A percentile compares a stretch with the other conserved stretches of the same genome.
Evolutionary conservation across 2,797 vertebrate genomes (phyloP).

Genomic region (Euphonia xanthogaster): DNA sequence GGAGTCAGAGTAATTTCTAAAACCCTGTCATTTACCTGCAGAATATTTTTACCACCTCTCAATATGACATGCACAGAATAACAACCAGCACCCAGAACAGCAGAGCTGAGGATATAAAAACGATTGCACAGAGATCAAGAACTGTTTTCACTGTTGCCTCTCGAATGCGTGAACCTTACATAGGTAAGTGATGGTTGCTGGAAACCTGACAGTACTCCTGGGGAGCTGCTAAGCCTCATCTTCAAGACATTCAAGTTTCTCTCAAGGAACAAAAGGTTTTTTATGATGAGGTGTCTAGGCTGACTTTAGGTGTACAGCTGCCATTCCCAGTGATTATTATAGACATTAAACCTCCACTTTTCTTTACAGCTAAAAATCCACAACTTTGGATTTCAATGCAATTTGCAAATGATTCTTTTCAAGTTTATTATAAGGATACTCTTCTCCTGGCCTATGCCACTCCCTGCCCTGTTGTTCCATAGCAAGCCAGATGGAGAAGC

Average conservation of each 20-base stretch:
- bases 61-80: background rate
- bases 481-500: background rate
- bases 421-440: background rate
- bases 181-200: background rate
- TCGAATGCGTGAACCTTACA: background rate
- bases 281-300: background rate
- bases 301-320: background rate
- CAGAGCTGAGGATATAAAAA: background rate
- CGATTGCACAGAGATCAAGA: background rate
- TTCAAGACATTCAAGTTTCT: background rate
- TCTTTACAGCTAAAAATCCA: background rate
- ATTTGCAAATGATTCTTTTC: background rate
- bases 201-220: background rate
- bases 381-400: background rate
- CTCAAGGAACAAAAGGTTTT: background rate
- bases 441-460: background rate
- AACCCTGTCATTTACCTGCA: background rate
- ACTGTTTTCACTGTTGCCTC: background rate
- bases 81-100: background rate
- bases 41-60: background rate
- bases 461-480: background rate
- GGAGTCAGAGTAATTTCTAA: background rate
- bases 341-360: background rate
- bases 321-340: background rate
- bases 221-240: background rate